phyloP scores from a whole-genome alignment of 2,113 vertebrate genomes.

The Pelvicachromis taeniatus region DNA sequence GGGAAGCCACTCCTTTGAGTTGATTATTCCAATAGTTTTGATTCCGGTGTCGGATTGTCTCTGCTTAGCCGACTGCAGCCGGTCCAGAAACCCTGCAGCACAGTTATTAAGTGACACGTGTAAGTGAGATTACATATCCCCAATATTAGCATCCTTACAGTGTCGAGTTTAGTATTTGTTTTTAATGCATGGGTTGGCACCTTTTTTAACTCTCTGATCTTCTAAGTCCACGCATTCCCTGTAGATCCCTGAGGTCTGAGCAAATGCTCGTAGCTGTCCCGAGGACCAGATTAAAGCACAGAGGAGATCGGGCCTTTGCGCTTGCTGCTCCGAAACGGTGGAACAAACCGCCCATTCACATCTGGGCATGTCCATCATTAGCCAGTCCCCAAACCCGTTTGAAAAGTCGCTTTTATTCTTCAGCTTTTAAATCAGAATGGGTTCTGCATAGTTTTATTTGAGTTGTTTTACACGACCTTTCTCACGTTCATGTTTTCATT shows the following conservation, averaged over 20 bases:
- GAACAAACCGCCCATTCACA: neutral
- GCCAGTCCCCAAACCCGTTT: no score
- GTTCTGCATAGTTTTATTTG: neutral
- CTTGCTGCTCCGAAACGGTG: accelerated
- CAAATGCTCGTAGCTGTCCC: neutral
- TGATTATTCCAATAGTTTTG: neutral
- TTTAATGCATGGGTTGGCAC: neutral
- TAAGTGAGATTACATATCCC: neutral
- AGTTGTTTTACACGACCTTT: neutral
- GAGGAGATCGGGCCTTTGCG: neutral
- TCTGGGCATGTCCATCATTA: neutral
- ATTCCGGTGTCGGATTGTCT: neutral
- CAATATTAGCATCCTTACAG: no score
- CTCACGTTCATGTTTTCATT: neutral
- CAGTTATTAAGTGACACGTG: neutral
- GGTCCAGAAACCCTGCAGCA: neutral
- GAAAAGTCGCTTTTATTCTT: neutral
- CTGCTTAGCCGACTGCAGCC: neutral
- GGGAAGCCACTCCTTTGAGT: neutral
- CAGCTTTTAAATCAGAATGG: neutral
- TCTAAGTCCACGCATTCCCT: neutral
- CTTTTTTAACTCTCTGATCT: neutral
- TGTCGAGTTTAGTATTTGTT: no score
- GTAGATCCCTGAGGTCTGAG: neutral
- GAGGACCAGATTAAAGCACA: neutral